Percentiles rank a stretch among this genome's conserved stretches.
Conservation (phyloP, 2,888 invertebrate genomes). For the Icerya purchasi region DNA sequence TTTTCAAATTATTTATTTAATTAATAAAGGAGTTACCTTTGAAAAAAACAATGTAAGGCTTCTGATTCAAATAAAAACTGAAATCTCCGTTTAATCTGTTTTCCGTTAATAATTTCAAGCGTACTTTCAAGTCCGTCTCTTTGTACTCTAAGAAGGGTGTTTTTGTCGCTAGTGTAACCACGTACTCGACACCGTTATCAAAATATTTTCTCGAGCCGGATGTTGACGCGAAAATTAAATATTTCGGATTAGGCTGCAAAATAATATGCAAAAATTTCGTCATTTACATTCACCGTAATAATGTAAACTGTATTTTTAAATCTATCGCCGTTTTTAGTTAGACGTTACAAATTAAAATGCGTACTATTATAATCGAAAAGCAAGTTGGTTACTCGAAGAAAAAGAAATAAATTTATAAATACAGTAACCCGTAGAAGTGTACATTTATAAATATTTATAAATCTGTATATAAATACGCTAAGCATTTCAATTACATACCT, state of each 20-base stretch:
- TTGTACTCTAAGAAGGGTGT: slow-evolving; percentile 17
- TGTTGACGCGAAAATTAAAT: slow-evolving; percentile 15
- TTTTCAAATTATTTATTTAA: too few relatives aligned
- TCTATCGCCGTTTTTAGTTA: too few relatives aligned
- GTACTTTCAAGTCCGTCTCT: slow-evolving; percentile 9
- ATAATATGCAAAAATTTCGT: neutral
- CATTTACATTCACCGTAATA: too few relatives aligned
- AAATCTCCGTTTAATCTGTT: slow-evolving; percentile 15
- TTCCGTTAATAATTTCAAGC: slow-evolving; percentile 13
- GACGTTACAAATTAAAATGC: too few relatives aligned
- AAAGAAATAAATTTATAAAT: too few relatives aligned
- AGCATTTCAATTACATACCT: too few relatives aligned
- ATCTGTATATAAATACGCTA: too few relatives aligned
- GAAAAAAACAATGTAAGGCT: slow-evolving; percentile 16
- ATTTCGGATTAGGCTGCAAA: slow-evolving; percentile 17
- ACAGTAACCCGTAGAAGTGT: too few relatives aligned
- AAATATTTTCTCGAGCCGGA: slow-evolving; percentile 15
- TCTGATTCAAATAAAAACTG: slow-evolving; percentile 16
- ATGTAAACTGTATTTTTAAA: too few relatives aligned
- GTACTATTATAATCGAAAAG: too few relatives aligned
- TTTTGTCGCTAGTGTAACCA: slow-evolving; percentile 11
- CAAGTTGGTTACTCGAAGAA: too few relatives aligned
- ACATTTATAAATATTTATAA: too few relatives aligned
- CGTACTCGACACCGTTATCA: slow-evolving; percentile 4
- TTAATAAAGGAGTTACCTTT: slow-evolving; percentile 19